Conservation (phyloP, 2,113 vertebrate species). For the Phyllostomus hastatus region DNA sequence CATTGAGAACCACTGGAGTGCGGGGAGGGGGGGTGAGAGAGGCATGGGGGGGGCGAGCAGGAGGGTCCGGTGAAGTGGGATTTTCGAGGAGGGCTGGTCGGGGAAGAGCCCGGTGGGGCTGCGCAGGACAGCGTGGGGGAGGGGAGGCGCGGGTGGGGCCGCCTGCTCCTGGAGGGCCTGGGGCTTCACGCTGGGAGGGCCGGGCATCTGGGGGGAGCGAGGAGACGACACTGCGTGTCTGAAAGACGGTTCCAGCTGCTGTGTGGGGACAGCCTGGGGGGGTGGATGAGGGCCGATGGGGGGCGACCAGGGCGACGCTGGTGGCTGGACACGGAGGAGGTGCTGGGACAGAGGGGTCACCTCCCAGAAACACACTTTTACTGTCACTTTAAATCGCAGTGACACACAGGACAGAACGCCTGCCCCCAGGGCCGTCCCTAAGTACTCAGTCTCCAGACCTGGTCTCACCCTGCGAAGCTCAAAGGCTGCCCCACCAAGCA, state of each 20-base stretch:
- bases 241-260: background rate
- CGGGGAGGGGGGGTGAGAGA: accelerated
- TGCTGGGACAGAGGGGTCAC: background rate
- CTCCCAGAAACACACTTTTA: background rate
- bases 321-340: too few relatives aligned
- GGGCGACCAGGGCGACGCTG: background rate
- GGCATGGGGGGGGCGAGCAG: background rate
- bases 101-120: background rate
- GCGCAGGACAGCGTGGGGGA: accelerated
- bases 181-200: background rate
- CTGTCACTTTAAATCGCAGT: background rate
- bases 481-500: background rate
- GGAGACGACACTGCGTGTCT: background rate
- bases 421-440: accelerated
- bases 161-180: background rate
- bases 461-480: too few relatives aligned
- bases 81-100: accelerated
- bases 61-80: background rate
- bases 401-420: background rate
- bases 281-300: too few relatives aligned
- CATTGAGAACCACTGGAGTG: background rate
- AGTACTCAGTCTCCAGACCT: accelerated
- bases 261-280: background rate
- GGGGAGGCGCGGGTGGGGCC: background rate
- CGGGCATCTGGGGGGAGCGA: background rate